These are phyloP conservation scores for Falco concolor DNA, from an alignment of 2,797 vertebrate species.

Conservation along the genomic window DNA sequence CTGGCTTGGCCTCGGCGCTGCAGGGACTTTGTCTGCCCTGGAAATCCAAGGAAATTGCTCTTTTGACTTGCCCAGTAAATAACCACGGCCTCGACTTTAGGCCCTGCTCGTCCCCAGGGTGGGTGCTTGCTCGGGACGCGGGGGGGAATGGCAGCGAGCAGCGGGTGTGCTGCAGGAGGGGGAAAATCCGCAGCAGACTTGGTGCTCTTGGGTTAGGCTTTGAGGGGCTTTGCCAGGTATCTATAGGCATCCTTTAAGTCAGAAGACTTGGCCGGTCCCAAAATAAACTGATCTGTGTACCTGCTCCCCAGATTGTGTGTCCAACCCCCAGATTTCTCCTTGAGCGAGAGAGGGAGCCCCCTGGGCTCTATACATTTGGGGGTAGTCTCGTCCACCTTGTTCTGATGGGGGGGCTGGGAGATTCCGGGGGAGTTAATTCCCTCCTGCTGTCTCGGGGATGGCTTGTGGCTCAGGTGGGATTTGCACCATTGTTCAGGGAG, in stretches of 20 bases:
- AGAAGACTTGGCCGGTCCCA: background rate
- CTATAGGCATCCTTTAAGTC: background rate
- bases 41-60: background rate
- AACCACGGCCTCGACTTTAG: background rate
- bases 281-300: background rate
- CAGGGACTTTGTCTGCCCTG: accelerated
- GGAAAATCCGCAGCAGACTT: background rate
- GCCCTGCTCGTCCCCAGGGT: accelerated
- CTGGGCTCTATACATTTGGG: background rate
- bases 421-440: background rate
- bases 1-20: accelerated
- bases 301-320: too few relatives aligned
- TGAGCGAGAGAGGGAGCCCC: too few relatives aligned
- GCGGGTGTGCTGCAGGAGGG: background rate
- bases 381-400: accelerated
- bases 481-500: accelerated
- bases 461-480: accelerated
- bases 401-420: background rate
- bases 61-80: background rate
- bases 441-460: accelerated
- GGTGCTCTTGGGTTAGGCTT: background rate
- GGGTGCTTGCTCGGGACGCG: background rate
- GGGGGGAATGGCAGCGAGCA: background rate
- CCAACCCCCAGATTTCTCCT: background rate
- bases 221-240: background rate